Percentiles rank a stretch among this genome's conserved stretches.
phyloP scores from a whole-genome alignment of 2,888 invertebrate species.

The Mythimna pallens region DNA sequence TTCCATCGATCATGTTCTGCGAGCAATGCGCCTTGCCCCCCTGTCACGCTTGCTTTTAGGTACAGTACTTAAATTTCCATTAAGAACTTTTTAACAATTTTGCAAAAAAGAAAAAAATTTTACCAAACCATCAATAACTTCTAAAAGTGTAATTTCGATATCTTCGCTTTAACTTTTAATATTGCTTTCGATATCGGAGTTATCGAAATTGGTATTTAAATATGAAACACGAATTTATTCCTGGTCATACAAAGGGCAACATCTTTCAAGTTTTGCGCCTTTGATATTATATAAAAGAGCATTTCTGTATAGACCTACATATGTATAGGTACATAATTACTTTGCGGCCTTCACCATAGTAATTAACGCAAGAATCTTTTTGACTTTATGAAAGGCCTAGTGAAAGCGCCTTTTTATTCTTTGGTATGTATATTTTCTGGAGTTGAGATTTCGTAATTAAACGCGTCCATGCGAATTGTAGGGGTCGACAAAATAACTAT shows the following conservation, averaged over 20 bases:
- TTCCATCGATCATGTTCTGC: too few species aligned
- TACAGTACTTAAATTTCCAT: not conserved
- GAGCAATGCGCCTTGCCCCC: too few species aligned
- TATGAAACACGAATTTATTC: not conserved
- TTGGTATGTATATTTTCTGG: constrained; percentile 13
- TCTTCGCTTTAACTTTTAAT: constrained; percentile 15
- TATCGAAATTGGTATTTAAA: not conserved
- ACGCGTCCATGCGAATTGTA: not conserved
- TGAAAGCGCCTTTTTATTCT: constrained; percentile 4
- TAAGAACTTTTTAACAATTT: not conserved
- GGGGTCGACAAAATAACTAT: not conserved
- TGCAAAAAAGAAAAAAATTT: not conserved
- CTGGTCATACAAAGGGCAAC: not conserved
- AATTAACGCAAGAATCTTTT: constrained; percentile 35
- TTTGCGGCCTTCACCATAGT: constrained; percentile 14
- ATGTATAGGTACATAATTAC: constrained; percentile 1
- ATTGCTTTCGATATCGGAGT: not conserved
- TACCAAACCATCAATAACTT: not conserved
- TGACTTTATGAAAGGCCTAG: constrained; percentile 2
- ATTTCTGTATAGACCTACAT: not conserved
- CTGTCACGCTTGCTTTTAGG: too few species aligned
- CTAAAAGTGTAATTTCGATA: not conserved
- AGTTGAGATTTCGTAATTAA: constrained; percentile 10
- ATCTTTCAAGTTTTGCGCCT: constrained; percentile 7
- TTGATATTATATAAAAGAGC: constrained; percentile 4